Evolutionary conservation across 2,113 vertebrate species (phyloP).

Genomic region (Coptodon rendalli): DNA sequence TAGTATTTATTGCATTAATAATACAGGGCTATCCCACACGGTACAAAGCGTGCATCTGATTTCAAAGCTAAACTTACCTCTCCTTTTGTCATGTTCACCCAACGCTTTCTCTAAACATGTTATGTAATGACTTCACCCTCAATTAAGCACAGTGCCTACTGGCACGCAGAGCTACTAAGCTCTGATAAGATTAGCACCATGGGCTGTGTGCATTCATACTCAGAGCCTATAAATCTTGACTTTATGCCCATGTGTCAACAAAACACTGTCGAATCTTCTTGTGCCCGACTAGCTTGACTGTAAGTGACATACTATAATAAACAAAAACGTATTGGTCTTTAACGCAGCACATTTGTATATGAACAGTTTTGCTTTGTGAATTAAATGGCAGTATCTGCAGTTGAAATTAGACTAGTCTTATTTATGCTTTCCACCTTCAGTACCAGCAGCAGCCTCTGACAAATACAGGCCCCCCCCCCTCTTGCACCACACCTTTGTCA

Average conservation of each 20-base stretch:
- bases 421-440: not conserved
- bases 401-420: not conserved
- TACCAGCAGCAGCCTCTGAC: not conserved
- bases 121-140: not conserved
- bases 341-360: not conserved
- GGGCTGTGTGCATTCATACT: not conserved
- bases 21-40: not conserved
- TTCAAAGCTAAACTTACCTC: not conserved
- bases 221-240: not conserved
- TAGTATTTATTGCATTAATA: not conserved
- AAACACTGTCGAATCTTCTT: not conserved
- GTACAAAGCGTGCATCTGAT: not conserved
- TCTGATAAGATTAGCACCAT: slow-evolving; percentile 9
- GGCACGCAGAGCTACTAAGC: not conserved
- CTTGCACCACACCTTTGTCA: not conserved
- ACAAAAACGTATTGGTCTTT: not conserved
- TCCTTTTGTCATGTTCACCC: not conserved
- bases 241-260: not conserved
- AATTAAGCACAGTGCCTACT: not conserved
- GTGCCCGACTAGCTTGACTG: rapidly evolving
- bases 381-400: rapidly evolving
- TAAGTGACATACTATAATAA: rapidly evolving
- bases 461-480: not conserved
- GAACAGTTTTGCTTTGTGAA: not conserved
- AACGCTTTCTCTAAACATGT: not conserved